A percentile compares a stretch with the other conserved stretches of the same genome.
phyloP scores from a whole-genome alignment of 1,140 invertebrate genomes.

The Xylocopa sonorina region DNA sequence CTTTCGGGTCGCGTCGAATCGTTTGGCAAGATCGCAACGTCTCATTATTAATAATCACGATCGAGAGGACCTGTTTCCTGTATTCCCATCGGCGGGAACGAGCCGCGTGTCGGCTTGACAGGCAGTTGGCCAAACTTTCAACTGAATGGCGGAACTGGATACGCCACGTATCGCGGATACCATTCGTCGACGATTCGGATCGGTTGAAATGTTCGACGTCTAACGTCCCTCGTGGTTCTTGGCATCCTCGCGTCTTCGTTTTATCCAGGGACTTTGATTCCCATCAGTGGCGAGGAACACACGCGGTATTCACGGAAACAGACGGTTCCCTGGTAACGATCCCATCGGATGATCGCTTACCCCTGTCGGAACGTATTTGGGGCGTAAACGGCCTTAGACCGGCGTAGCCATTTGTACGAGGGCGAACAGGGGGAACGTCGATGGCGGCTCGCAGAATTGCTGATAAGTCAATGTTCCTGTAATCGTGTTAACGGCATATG shows the following conservation, averaged over 20 bases:
- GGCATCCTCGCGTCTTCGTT: not conserved
- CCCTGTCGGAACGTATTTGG: not conserved
- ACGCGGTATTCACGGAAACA: not conserved
- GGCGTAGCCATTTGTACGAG: not conserved
- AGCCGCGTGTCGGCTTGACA: not conserved
- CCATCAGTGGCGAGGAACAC: not conserved
- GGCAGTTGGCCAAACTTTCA: not conserved
- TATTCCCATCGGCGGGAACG: not conserved
- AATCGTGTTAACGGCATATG: slow-evolving; percentile 37
- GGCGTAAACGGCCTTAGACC: not conserved
- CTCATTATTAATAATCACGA: slow-evolving; percentile 72
- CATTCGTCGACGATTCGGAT: slow-evolving; percentile 62
- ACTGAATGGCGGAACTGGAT: not conserved
- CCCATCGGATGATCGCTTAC: too few species aligned
- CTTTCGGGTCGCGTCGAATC: not conserved
- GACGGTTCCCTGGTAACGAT: not conserved
- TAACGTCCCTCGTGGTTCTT: not conserved
- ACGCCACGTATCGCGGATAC: slow-evolving; percentile 66
- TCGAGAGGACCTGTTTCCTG: slow-evolving; percentile 54
- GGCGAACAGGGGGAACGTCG: not conserved
- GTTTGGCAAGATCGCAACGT: slow-evolving; percentile 11
- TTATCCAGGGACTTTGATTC: not conserved
- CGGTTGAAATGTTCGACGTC: slow-evolving; percentile 64
- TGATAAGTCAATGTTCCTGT: slow-evolving; percentile 25
- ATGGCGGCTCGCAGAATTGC: not conserved